Base-by-base conservation (phyloP, 2,797 vertebrate genomes). In the Anableps anableps region DNA sequence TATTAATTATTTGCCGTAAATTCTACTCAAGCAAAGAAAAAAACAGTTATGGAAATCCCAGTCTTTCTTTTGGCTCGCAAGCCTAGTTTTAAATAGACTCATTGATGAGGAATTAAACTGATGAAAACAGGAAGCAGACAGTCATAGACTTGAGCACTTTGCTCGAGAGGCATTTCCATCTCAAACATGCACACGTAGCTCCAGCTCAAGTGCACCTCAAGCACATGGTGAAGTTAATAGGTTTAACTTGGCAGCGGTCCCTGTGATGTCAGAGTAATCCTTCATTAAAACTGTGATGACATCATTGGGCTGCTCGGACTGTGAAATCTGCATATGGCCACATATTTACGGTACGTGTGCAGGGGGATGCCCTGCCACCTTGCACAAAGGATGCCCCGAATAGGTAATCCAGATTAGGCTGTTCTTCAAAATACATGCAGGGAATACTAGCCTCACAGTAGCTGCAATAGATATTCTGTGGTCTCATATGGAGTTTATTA, bases 231-330 rank as follows among this genome's bases (percentile, higher is more conserved):
- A 85, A 74, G 85, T 88, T 95, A 94, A 95, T 91, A 91, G 92
- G 94, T 93, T 95, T 94, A 94, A 87, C 84, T 88, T 92, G 93
- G 91, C 91, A 88, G 76, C 76, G 14, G 79, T 84, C 90, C 91
- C 83, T 72, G 81, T 94, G 93, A 95, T 94, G 94, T 95, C 94
- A 95, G 86, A 89, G 91, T 94, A 95, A 95, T 94, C 92, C 88
- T 88, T 83, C 80, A 89, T 88, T 94, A 94, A 94, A 94, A 81
- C 91, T 90, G 76, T 68, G 86, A 91, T 95, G 94, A 94, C 93
- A 93, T 94, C 93, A 95, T 77, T 41, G 62, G 82, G 58, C 77
- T 48, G 72, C 82, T 78, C 82, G 86, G 82, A 58, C 78, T 83
- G 76, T 50, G 64, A 86, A 86, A 80, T 80, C 76, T 78, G 73